These are phyloP conservation scores for Craseonycteris thonglongyai DNA, from an alignment of 2,113 vertebrate genomes.

Conservation along the genomic window DNA sequence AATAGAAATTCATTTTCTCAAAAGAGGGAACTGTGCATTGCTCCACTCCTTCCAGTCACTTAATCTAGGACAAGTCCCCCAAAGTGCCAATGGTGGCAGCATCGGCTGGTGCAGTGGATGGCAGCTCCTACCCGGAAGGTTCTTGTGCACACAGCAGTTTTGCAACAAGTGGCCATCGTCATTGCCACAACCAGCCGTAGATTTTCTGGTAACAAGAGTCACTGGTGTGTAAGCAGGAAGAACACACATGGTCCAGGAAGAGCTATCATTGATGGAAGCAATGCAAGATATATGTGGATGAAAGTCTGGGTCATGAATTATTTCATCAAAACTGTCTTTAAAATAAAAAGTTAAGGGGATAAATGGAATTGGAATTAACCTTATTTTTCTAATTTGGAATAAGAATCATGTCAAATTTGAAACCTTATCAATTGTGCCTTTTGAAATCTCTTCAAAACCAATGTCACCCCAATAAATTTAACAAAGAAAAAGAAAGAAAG, in stretches of 20 bases:
- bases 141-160: background rate
- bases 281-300: background rate
- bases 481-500: no score
- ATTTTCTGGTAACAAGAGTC: background rate
- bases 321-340: background rate
- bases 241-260: background rate
- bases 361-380: background rate
- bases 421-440: background rate
- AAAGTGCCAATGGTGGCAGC: background rate
- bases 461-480: no score
- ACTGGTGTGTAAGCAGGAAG: background rate
- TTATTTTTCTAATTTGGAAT: conserved; percentile 5
- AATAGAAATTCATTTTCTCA: background rate
- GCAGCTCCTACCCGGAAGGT: background rate
- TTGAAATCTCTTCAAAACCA: background rate
- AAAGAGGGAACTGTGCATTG: background rate
- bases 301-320: background rate
- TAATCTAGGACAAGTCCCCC: background rate
- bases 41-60: background rate
- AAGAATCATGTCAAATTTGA: conserved; percentile 2
- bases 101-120: rapidly evolving
- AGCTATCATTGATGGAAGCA: background rate
- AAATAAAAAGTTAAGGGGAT: background rate
- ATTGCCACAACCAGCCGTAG: background rate
- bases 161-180: background rate